Evolutionary conservation across 1,140 invertebrate genomes (phyloP), one percentile per base, ranked within the genome.

Genomic region (Medauroidea extradentata): DNA sequence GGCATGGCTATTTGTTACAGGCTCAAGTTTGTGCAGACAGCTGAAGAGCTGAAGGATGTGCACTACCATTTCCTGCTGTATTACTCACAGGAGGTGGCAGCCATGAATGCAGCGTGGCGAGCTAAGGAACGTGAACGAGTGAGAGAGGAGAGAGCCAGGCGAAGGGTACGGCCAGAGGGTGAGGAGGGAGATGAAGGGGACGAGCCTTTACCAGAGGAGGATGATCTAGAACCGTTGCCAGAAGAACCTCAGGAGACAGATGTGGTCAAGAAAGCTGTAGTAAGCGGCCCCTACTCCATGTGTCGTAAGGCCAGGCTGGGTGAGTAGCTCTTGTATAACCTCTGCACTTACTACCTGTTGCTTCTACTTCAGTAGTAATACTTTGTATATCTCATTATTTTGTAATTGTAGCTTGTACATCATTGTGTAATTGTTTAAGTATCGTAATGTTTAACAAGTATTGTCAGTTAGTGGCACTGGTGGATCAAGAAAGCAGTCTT

Each of bases 61-160:
- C 93, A 97, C 73, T 86, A 89, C 63, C 94, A 98, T 69, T 98
- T 98, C 70, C 83, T 93, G 60, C 76, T 98, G 0, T 95, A 98
- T 69, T 98, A 98, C 70, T 88, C 88, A 0, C 83, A 85, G 21
- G 91, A 97, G 50, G 79, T 96, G 50, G 86, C 88, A 1, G 82
- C 83, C 52, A 96, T 96, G 93, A 89, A 94, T 67, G 88, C 89
- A 41, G 75, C 84, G 4, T 44, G 72, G 68, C 76, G 79, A 44
- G 74, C 73, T 44, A 89, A 86, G 67, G 82, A 85, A 66, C 80
- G 62, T 68, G 78, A 66, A 64, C 48, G 64, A 44, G 66, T 63
- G 46, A 60, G 65, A 34, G 66, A 67, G 21, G 71, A 64, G 34
- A 64, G 52, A 27, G 21, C 69, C 71, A 64, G 61, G 72, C 51